Percentiles rank a stretch among this genome's conserved stretches.
phyloP scores from a whole-genome alignment of 2,113 vertebrate species.

The Phocoena phocoena region DNA sequence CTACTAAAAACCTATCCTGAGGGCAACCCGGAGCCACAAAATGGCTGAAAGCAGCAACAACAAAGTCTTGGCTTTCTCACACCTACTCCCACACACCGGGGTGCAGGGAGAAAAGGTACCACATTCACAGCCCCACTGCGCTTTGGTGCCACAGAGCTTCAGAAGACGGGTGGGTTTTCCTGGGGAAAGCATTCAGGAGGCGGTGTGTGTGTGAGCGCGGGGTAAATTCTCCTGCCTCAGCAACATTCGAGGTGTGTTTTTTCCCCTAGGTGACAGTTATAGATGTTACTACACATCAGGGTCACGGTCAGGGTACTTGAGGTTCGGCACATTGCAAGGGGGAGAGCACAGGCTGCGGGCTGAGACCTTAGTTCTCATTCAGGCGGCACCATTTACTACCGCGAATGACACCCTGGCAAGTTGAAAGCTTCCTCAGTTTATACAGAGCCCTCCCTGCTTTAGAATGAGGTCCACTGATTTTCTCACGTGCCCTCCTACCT shows the following conservation, averaged over 20 bases:
- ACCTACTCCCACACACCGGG: fast-evolving
- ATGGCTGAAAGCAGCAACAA: not conserved
- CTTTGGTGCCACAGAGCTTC: fast-evolving
- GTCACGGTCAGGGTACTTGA: not conserved
- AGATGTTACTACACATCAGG: not conserved
- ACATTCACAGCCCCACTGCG: not conserved
- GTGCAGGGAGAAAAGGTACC: not conserved
- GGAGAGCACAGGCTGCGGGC: not conserved
- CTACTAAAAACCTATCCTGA: not conserved
- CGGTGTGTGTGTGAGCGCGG: not conserved
- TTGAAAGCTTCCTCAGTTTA: not conserved
- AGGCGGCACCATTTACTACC: not conserved
- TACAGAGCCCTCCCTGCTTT: not conserved
- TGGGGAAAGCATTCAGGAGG: not conserved
- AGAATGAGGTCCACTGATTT: not conserved
- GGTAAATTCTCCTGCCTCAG: not conserved
- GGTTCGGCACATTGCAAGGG: not conserved
- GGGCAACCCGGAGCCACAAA: not conserved
- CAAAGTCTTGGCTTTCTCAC: not conserved
- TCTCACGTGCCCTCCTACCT: not conserved
- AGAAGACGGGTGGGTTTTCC: not conserved
- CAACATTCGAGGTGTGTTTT: not conserved
- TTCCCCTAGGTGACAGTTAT: not conserved
- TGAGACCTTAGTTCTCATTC: not conserved
- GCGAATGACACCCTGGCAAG: too few species aligned